These are phyloP conservation scores for Delphinus delphis DNA, from an alignment of 2,113 vertebrate genomes.

Conservation along the genomic window DNA sequence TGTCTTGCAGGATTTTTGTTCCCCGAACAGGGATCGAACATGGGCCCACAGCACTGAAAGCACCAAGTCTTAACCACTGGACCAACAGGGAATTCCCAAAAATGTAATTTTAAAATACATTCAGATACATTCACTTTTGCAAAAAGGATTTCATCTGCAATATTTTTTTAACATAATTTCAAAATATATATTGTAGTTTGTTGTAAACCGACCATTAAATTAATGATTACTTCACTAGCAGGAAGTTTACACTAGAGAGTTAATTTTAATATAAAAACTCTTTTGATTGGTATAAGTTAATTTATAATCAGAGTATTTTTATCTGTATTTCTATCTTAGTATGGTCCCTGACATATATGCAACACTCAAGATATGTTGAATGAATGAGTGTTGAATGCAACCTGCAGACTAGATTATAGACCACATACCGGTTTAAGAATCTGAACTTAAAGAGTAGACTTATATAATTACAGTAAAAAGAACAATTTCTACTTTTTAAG, in stretches of 20 bases:
- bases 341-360: neutral
- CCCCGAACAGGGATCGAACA: no score
- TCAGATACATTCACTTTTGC: neutral
- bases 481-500: neutral
- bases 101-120: neutral
- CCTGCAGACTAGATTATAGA: neutral
- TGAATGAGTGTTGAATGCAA: neutral
- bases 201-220: neutral
- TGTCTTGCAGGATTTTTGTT: no score
- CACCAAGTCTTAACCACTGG: no score
- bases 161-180: neutral
- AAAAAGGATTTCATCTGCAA: neutral
- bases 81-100: neutral
- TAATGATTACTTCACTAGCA: neutral
- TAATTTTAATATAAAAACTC: neutral
- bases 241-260: neutral
- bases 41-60: no score
- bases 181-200: neutral
- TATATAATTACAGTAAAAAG: neutral
- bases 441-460: neutral
- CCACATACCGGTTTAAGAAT: neutral
- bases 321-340: neutral
- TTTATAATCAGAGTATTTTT: neutral
- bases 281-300: neutral
- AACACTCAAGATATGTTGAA: neutral